phyloP scores from a whole-genome alignment of 2,888 invertebrate genomes.

The Lobophora halterata region DNA sequence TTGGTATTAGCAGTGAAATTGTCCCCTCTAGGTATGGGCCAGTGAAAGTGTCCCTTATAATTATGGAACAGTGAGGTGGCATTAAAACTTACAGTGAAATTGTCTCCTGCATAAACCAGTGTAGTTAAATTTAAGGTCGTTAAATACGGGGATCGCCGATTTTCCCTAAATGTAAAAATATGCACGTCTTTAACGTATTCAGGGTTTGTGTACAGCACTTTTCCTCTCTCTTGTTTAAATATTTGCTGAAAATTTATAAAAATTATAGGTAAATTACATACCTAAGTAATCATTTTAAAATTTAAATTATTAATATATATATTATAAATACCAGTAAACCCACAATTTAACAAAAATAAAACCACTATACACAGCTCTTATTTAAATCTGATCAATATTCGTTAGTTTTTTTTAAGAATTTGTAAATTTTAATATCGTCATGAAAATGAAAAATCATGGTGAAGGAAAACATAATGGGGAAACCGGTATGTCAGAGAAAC shows the following conservation, averaged over 20 bases:
- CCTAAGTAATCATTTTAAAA: neutral
- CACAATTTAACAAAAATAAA: neutral
- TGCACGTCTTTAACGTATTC: constrained; percentile 16
- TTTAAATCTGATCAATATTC: no score
- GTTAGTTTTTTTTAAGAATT: no score
- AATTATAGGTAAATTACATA: no score
- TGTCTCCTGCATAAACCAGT: constrained; percentile 9
- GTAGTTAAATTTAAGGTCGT: constrained; percentile 14
- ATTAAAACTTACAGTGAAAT: constrained; percentile 26
- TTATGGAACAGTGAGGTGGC: no score
- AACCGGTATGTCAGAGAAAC: no score
- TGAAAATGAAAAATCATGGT: no score
- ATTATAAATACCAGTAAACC: neutral
- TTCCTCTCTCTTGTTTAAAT: constrained; percentile 26
- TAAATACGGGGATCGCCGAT: constrained; percentile 20
- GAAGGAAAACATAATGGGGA: no score
- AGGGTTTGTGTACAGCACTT: constrained; percentile 17
- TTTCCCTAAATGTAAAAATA: constrained; percentile 18
- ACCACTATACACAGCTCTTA: no score
- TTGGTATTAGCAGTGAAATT: constrained; percentile 25
- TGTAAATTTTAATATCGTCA: no score
- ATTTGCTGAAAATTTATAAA: no score
- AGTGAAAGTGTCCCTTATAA: no score
- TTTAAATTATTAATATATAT: constrained; percentile 1
- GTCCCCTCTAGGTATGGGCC: constrained; percentile 9